Base-by-base conservation (phyloP, 2,797 vertebrate species). In the Manis pentadactyla region DNA sequence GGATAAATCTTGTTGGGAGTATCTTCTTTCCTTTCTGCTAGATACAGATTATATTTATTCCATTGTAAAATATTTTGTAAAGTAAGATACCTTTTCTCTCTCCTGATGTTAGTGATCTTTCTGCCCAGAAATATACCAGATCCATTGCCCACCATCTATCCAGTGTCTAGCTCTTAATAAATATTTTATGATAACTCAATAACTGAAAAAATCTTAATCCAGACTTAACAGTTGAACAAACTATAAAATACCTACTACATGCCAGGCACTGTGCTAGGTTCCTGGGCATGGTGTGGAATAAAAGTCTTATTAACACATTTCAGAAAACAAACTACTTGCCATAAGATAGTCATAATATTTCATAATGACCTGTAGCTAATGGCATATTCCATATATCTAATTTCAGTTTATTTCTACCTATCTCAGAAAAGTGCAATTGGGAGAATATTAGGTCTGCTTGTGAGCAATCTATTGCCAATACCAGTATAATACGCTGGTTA, bases 311-410 rank as follows among this genome's bases (percentile, higher is more conserved):
- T 27, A 85, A 46, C 46, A 34, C 5, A 71, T 82, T 94, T 84
- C 15, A 29, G 25, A 93, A 84, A 29, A 64, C 8, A 64, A 82
- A 51, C 29, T 39, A 4, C 21, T 73, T 90, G 8, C 25, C 17
- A 69, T 92, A 94, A 85, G 11, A 75, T 75, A 84, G 13, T 53
- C 15, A 87, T 71, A 39, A 46, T 55, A 87, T 31, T 84, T 92
- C 21, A n/a, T 63, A 53, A 66, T 83, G 31, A 73, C 55, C 59
- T 69, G 73, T 7, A 79, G 4, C 68, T 86, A 13, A 15, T 87
- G 21, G 15, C 25, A 82, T 66, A 89, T 73, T 79, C 59, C 18
- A 27, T 53, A 49, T 88, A 0, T 1, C 37, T 63, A 49, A 66
- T 75, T 84, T 81, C 57, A 53, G 9, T 90, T 68, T 79, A 83